Base-by-base conservation (phyloP, 2,113 vertebrate species). In the Cathartes aura region DNA sequence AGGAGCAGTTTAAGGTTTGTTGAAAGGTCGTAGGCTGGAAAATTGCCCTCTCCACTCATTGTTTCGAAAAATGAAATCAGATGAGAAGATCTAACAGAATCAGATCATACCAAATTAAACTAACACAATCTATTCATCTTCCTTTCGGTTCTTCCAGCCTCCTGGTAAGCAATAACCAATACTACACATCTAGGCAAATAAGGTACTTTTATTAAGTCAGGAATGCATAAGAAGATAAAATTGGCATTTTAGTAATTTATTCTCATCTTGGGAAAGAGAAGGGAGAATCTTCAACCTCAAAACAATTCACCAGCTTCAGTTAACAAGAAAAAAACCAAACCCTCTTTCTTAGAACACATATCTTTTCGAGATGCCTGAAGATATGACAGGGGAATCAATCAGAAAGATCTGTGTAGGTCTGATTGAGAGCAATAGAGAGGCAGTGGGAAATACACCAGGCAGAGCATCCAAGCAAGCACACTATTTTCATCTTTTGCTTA, bases 81-180 rank as follows among this genome's bases (percentile, higher is more conserved):
- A 68, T 91, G 74, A 97, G 90, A 87, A 97, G 73, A 94, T 96
- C 79, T 93, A 50, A 52, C 12, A 56, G 70, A 91, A 87, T 81
- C 83, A 96, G 86, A 89, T 89, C 56, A 0, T 59, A 84, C 52
- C 36, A 89, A 94, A 82, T 86, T 91, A 91, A 95, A 74, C 30
- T 42, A 64, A 62, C 19, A 38, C 56, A 76, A 90, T 96, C 95
- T 96, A 16, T 82, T 94, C 36, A 91, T 95, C 93, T 96, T 72
- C 14, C 15, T 96, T 62, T 62, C 32, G 53, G 40, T 91, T 93
- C 89, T 76, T 93, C 52, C 58, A 95, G 24, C 12, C 50, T 95
- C 15, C 32, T 82, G 55, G 78, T 90, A 86, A 88, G 81, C 62
- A 90, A 42, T 62, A 91, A 74, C 59, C 67, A 87, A 23, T 83